Percentiles rank a stretch among this genome's conserved stretches.
Conservation (phyloP, 2,113 vertebrate species). For the Enhydra lutris region DNA sequence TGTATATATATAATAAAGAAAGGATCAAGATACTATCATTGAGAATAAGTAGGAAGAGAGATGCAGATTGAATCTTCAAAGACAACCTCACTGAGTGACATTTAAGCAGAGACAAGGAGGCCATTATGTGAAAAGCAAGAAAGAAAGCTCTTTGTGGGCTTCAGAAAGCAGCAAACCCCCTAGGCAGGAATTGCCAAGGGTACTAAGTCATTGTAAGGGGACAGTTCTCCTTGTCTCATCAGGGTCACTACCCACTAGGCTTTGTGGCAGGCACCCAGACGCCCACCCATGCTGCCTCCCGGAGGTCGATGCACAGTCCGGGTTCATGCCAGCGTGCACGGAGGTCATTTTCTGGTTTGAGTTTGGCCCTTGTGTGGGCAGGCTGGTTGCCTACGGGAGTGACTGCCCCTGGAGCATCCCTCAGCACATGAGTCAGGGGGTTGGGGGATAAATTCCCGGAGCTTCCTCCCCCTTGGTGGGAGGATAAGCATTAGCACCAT, state of each 20-base stretch:
- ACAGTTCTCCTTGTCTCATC: not conserved
- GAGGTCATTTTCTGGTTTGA: not conserved
- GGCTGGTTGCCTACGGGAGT: not conserved
- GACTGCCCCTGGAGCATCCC: not conserved
- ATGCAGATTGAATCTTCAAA: not conserved
- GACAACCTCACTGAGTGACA: not conserved
- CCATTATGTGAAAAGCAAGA: not conserved
- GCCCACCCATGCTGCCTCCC: not conserved
- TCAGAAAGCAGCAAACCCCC: not conserved
- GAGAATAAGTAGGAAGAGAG: not conserved
- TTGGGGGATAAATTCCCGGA: too few relatives aligned
- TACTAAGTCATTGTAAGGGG: not conserved
- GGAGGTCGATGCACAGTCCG: not conserved
- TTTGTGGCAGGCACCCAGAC: not conserved
- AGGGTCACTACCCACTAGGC: not conserved
- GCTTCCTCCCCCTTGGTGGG: too few relatives aligned
- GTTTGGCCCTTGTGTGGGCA: not conserved
- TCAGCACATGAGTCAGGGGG: not conserved
- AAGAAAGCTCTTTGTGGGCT: not conserved
- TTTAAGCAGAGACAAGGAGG: not conserved
- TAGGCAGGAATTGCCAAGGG: not conserved
- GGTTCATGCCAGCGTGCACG: not conserved
- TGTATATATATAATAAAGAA: not conserved
- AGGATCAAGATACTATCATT: not conserved
- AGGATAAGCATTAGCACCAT: not conserved